Evolutionary conservation across 1,140 invertebrate species (phyloP), one percentile per base, ranked within the genome.

Genomic region (Drosophila rufa): DNA sequence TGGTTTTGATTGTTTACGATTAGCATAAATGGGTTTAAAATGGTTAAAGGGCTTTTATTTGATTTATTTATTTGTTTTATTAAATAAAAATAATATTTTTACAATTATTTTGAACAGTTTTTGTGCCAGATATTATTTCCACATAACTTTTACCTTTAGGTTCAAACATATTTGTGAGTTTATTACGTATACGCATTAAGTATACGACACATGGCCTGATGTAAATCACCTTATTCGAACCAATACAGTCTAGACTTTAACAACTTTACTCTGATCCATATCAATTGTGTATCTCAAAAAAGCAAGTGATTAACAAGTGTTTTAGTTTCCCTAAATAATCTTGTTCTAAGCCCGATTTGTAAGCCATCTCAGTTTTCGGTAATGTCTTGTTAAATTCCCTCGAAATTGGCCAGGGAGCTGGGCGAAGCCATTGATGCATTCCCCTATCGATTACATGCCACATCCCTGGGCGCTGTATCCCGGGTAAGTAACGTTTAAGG

Each of bases 401-500:
- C 30, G 7, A 48, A 68, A 68, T 42, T 68, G 46, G 25, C 19
- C 60, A 50, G 25, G 36, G 19, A 70, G 38, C 8, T 6, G 3
- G 12, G 33, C 19, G 51, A n/a, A 19, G 6, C 58, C 65, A 38
- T 33, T 46, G 47, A 40, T 48, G 65, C 27, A 47, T 55, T 59
- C 45, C 51, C 51, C 55, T 60, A 71, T 73, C 69, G 67, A 73
- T 73, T 73, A 60, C 53, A 71, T 50, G 38, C 66, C 53, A 59
- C 19, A 73, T 73, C 69, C 67, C 53, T 51, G 53, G 67, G 33
- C 30, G 69, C 53, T 71, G 46, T 9, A 38, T 45, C 67, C 69
- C 69, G 67, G 68, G 42, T 71, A 73, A 73, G 69, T 51, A 73
- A 73, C 55, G 67, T 60, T 71, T 71, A 71, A 71, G 69, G 69